Evolutionary conservation across 2,888 invertebrate species (phyloP).

Genomic region (Amblyjoppa fuscipennis): DNA sequence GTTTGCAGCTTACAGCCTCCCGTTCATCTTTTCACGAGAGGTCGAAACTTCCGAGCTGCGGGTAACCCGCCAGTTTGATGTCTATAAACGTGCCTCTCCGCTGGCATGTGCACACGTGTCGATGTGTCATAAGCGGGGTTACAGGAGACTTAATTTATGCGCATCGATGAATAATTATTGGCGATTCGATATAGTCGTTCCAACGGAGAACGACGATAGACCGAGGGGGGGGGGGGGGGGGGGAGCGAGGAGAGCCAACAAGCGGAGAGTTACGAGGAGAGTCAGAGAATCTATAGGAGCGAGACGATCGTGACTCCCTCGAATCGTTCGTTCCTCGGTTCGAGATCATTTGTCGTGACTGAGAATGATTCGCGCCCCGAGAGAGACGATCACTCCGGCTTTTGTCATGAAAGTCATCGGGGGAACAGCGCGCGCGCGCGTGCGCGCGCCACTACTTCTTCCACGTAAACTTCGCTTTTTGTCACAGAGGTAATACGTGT

Average conservation of each 20-base stretch:
- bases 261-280: neutral
- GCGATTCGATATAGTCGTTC: slow-evolving; percentile 10
- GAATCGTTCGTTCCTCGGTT: slow-evolving; percentile 18
- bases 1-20: too few species aligned
- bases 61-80: too few species aligned
- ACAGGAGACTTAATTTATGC: slow-evolving; percentile 19
- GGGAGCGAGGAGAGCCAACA: too few species aligned
- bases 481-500: too few species aligned
- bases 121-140: slow-evolving; percentile 22
- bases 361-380: slow-evolving; percentile 25
- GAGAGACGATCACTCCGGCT: slow-evolving; percentile 21
- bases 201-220: neutral
- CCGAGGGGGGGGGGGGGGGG: too few species aligned
- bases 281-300: slow-evolving; percentile 19
- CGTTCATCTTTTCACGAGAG: too few species aligned
- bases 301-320: slow-evolving; percentile 49
- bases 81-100: too few species aligned
- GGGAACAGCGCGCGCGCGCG: too few species aligned
- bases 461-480: too few species aligned
- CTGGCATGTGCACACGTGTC: neutral
- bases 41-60: too few species aligned
- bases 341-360: slow-evolving; percentile 62
- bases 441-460: too few species aligned
- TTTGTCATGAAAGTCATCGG: slow-evolving; percentile 47
- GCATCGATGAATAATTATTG: slow-evolving; percentile 39